These are phyloP conservation scores for Heliconius erato DNA, from an alignment of 2,888 invertebrate species.

Conservation along the genomic window DNA sequence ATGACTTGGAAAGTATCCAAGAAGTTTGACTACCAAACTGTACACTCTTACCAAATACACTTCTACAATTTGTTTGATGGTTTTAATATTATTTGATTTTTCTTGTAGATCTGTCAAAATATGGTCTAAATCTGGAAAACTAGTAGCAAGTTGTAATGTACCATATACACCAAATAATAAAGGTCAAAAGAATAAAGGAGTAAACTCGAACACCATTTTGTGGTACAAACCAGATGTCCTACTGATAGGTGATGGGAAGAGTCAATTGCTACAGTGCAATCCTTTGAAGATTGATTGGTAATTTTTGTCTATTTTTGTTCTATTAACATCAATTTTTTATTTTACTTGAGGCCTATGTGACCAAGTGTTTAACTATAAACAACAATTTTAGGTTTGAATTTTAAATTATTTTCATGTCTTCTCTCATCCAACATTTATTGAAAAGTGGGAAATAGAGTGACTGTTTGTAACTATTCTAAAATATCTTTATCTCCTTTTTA, in stretches of 20 bases:
- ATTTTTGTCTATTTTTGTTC: constrained; percentile 29
- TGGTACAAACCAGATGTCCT: constrained; percentile 87
- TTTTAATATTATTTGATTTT: not conserved
- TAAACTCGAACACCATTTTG: constrained; percentile 80
- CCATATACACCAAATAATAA: constrained; percentile 57
- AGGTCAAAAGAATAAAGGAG: constrained; percentile 56
- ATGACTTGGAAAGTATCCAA: no score
- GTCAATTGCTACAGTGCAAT: constrained; percentile 88
- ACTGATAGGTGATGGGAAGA: constrained; percentile 85
- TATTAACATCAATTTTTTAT: not conserved
- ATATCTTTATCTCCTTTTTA: constrained; percentile 56
- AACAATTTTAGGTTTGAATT: no score
- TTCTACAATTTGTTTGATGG: not conserved
- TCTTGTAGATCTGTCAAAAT: constrained; percentile 84
- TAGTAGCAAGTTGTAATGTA: constrained; percentile 65
- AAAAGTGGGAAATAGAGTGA: no score
- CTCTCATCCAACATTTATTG: not conserved
- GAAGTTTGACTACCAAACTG: no score
- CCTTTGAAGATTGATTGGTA: constrained; percentile 79
- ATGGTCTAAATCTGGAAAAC: constrained; percentile 88
- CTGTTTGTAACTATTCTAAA: not conserved
- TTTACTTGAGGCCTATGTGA: no score
- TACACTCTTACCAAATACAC: no score
- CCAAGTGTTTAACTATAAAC: no score
- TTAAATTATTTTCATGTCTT: not conserved